Base-by-base conservation (phyloP, 2,797 vertebrate genomes). In the Benthosema pterotum region DNA sequence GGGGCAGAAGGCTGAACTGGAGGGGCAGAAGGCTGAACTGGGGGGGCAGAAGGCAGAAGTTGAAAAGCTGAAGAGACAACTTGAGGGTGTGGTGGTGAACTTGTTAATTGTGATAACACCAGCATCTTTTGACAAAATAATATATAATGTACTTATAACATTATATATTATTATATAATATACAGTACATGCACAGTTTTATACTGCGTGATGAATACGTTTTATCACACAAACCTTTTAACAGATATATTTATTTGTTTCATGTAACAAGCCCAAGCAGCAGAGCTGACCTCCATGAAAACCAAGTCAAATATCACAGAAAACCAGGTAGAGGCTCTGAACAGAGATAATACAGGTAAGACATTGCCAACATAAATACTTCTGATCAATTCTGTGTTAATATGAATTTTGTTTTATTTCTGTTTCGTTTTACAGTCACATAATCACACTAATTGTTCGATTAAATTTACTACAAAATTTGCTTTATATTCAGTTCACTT, bases 271-370 rank as follows among this genome's bases (percentile, higher is more conserved):
- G 72, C 28, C 15, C 77, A 80, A 1, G n/a, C 42, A 25, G 54
- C 56, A 54, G 74, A 82, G 47, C 69, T 86, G 42, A 28, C 14
- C 6, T 9, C 17, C 12, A 19, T 80, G 17, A 75, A 69, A 63
- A 8, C 14, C 18, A 52, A 14, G 0, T 4, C 57, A 65, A 64
- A 63, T 8, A 18, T 57, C 12, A 83, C 64, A 59, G 76, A 76
- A 60, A 78, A 52, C 11, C 55, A 79, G 16, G 61, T 87, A 61
- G 59, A 78, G 17, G 49, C 51, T 60, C 71, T 84, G 13, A 76
- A 17, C 15, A 74, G 18, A 69, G 58, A 68, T 3, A 13, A 25
- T 52, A 43, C 71, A 74, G 76, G 78, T 75, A 22, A 67, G 42
- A 48, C 0, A 25, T 25, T 25, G 22, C 45, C n/a, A 55, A 9